Base-by-base conservation (phyloP, 2,888 invertebrate species). In the Xanthorhoe designata region DNA sequence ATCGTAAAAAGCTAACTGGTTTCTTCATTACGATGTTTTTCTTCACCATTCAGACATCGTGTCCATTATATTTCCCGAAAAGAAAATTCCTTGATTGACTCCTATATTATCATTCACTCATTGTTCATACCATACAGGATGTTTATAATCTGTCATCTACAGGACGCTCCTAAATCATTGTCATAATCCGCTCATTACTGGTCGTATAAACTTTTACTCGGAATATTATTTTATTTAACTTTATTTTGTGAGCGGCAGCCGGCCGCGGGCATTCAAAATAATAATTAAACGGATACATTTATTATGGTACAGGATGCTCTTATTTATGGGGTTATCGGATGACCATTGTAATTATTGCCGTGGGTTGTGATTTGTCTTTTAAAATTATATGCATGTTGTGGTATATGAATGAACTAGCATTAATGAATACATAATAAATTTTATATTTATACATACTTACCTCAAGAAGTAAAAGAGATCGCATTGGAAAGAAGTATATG, bases 231-330 rank as follows among this genome's bases (percentile, higher is more conserved):
- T 49, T 57, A 58, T 54, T 57, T 58, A 50, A 50, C 10, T 57
- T 42, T 6, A 13, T 35, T 9, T 38, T 42, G 9, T 10, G 49
- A 50, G 61, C 66, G 51, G 67, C 62, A 45, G 62, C 17, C 67
- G 77, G 88, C 90, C 91, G 75, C 78, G 81, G 92, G 92, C 92
- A 87, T 90, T 91, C 90, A 88, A 92, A 92, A 92, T 92, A 92
- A 92, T 92, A 91, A 92, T 92, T 92, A 92, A 91, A 82, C 89
- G 92, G 92, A 92, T 91, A 91, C 92, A 92, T 92, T 91, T 91
- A 88, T 92, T 92, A 92, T 90, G 81, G 72, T 75, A 87, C 83
- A 85, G 85, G 84, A 75, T 86, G 87, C 64, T 82, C 69, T 61
- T 68, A 68, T 72, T 69, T 69, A 54, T 53, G 56, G 19, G 53